Conservation (phyloP, 2,797 vertebrate species). For the Ambastaia sidthimunki region DNA sequence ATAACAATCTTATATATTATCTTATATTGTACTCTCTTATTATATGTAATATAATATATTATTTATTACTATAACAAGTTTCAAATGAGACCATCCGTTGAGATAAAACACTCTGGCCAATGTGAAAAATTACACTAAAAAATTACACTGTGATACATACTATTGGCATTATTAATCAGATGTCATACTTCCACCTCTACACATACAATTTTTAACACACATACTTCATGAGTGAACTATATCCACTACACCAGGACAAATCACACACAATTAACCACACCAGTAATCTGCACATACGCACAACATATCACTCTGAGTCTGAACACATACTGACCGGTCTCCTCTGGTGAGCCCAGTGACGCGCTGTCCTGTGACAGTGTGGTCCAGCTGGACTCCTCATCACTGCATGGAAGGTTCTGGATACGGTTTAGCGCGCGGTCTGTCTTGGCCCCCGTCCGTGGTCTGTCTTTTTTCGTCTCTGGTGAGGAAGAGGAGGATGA, state of each 20-base stretch:
- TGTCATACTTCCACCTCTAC: no score
- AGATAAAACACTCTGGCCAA: no score
- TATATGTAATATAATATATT: no score
- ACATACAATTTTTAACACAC: slow-evolving; percentile 18
- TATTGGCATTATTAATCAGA: no score
- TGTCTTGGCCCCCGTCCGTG: slow-evolving; percentile 93
- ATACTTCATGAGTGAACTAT: slow-evolving; percentile 11
- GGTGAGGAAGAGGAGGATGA: slow-evolving; percentile 79
- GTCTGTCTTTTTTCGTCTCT: slow-evolving; percentile 94
- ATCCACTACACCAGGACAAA: slow-evolving; percentile 5
- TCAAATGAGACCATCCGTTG: no score
- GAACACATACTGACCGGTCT: slow-evolving; percentile 81
- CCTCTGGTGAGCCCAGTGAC: slow-evolving; percentile 85
- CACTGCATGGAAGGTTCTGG: slow-evolving; percentile 94
- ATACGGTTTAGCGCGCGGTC: slow-evolving; percentile 95
- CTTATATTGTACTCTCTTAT: no score
- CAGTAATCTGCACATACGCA: neutral
- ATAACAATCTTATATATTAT: no score
- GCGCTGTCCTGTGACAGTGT: slow-evolving; percentile 95
- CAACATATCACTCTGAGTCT: neutral
- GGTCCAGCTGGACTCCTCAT: slow-evolving; percentile 98
- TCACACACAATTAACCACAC: slow-evolving; percentile 34
- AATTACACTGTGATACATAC: no score
- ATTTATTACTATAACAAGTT: no score
- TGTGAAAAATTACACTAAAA: no score